phyloP scores from a whole-genome alignment of 2,888 invertebrate species.

The Coecobrya sp. region DNA sequence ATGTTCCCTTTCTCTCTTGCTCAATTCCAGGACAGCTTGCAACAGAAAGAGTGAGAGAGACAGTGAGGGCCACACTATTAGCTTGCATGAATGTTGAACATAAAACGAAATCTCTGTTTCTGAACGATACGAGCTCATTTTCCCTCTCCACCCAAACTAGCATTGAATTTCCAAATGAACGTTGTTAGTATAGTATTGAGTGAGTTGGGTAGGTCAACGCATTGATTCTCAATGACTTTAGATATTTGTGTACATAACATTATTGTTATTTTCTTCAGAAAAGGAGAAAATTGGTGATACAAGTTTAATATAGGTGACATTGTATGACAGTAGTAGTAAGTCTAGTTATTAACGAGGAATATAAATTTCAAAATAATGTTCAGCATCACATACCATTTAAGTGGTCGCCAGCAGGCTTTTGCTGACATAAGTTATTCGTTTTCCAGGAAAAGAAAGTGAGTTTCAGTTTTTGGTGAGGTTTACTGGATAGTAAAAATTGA shows the following conservation, averaged over 20 bases:
- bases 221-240: constrained; percentile 57
- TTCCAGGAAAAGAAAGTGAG: constrained; percentile 15
- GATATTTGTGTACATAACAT: not conserved
- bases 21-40: not conserved
- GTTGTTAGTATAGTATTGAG: not conserved
- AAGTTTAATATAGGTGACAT: not conserved
- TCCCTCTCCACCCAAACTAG: not conserved
- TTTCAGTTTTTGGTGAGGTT: not conserved
- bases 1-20: constrained; percentile 1
- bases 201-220: constrained; percentile 29
- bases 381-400: constrained; percentile 42
- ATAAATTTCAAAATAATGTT: constrained; percentile 43
- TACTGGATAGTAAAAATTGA: not conserved
- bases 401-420: constrained; percentile 33
- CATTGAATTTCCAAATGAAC: not conserved
- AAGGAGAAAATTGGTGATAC: constrained; percentile 37
- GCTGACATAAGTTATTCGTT: constrained; percentile 37
- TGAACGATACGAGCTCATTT: not conserved
- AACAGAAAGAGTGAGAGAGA: not conserved
- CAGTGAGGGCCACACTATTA: not conserved
- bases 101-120: constrained; percentile 43
- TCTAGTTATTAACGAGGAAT: constrained; percentile 34
- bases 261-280: not conserved
- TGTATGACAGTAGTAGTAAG: not conserved
- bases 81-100: constrained; percentile 56